A percentile compares a stretch with the other conserved stretches of the same genome.
These are phyloP conservation scores for Homalodisca vitripennis DNA, from an alignment of 1,140 invertebrate species.

Conservation along the genomic window DNA sequence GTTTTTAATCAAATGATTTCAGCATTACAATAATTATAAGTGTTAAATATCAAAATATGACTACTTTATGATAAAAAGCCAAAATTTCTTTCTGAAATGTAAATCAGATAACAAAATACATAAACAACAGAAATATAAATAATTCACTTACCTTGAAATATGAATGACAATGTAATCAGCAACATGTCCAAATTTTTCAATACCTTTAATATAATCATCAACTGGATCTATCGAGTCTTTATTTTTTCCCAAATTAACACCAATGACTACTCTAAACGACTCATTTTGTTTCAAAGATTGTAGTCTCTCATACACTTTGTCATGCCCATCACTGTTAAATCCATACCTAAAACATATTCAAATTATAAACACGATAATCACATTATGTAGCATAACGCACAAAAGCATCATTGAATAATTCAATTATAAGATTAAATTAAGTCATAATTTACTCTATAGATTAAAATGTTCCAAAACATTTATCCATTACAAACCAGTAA, in stretches of 20 bases:
- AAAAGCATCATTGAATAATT: background rate
- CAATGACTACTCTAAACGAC: constrained; percentile 62
- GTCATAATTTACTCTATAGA: background rate
- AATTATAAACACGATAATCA: background rate
- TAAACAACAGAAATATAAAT: background rate
- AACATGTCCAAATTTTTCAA: constrained; percentile 68
- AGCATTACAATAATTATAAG: no score
- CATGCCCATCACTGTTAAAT: constrained; percentile 95
- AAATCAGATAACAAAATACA: no score
- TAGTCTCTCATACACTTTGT: constrained; percentile 66
- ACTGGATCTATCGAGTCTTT: constrained; percentile 73
- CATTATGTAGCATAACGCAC: background rate
- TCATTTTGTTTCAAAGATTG: constrained; percentile 53
- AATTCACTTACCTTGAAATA: constrained; percentile 64
- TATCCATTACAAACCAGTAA: background rate
- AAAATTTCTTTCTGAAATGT: no score
- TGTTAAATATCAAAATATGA: no score
- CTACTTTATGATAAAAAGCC: no score
- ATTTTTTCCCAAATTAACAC: constrained; percentile 96
- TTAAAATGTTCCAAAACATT: background rate
- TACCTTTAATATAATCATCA: constrained; percentile 79
- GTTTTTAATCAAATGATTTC: no score
- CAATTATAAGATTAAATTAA: background rate
- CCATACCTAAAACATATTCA: constrained; percentile 61
- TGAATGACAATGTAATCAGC: constrained; percentile 92